Percentiles rank a stretch among this genome's conserved stretches.
phyloP scores from a whole-genome alignment of 2,797 vertebrate species.

The Zalophus californianus region DNA sequence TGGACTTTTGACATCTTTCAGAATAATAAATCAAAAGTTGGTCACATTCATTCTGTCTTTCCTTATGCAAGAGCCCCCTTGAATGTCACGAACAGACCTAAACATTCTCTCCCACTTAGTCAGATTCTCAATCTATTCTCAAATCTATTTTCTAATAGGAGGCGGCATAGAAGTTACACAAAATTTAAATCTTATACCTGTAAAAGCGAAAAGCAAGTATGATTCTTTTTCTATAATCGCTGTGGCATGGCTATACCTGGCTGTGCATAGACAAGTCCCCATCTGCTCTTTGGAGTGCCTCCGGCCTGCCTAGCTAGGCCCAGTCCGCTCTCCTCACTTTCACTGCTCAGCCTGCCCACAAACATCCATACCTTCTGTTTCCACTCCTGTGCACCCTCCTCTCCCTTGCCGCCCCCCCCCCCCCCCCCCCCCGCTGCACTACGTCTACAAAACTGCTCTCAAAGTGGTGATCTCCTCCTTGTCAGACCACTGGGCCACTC shows the following conservation, averaged over 20 bases:
- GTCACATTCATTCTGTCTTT: not conserved
- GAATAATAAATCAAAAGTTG: not conserved
- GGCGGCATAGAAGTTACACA: not conserved
- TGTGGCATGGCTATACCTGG: not conserved
- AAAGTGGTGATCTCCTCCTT: too few species aligned
- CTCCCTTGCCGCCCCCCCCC: not conserved
- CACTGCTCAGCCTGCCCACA: not conserved
- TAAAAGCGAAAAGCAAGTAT: not conserved
- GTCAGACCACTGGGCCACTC: not conserved
- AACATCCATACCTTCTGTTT: not conserved
- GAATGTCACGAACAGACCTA: not conserved
- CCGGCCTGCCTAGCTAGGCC: not conserved
- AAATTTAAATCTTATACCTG: not conserved
- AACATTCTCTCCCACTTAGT: not conserved
- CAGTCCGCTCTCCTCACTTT: not conserved
- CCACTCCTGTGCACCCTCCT: not conserved
- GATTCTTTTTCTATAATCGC: not conserved
- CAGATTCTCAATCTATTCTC: not conserved
- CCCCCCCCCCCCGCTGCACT: accelerated
- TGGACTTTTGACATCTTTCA: not conserved
- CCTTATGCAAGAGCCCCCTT: not conserved
- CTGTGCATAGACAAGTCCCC: not conserved
- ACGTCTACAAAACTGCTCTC: not conserved
- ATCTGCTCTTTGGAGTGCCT: not conserved
- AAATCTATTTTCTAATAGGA: not conserved